These are phyloP conservation scores for Periophthalmus modestus DNA, from an alignment of 2,113 vertebrate genomes.

Conservation along the genomic window DNA sequence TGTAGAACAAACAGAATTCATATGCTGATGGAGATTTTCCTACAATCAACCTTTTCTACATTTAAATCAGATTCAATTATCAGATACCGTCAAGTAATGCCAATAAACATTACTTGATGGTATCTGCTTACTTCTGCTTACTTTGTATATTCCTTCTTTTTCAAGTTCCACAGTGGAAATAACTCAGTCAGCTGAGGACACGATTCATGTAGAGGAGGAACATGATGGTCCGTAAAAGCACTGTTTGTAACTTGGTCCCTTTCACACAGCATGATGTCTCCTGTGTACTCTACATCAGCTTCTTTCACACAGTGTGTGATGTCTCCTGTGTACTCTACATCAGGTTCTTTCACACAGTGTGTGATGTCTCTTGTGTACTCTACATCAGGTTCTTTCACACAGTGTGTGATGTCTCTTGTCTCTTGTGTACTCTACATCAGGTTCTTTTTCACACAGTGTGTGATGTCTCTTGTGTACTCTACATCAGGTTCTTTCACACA, in stretches of 20 bases:
- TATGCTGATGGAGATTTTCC: no score
- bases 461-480: conserved; percentile 8
- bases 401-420: background rate
- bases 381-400: conserved; percentile 9
- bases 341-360: background rate
- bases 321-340: conserved; percentile 4
- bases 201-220: background rate
- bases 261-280: background rate
- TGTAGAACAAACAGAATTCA: no score
- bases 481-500: conserved; percentile 4
- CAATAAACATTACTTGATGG: background rate
- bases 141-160: background rate
- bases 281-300: conserved; percentile 10
- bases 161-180: conserved; percentile 15
- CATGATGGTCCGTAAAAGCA: conserved; percentile 18
- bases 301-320: conserved; percentile 1
- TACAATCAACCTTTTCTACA: no score
- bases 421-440: conserved; percentile 9
- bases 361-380: background rate
- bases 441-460: background rate
- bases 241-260: conserved; percentile 15
- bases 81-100: background rate
- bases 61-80: no score
- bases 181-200: conserved; percentile 26
- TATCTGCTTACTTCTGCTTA: no score